Percentiles rank a stretch among this genome's conserved stretches.
Conservation (phyloP, 2,888 invertebrate genomes). For the Drosophila emarginata region DNA sequence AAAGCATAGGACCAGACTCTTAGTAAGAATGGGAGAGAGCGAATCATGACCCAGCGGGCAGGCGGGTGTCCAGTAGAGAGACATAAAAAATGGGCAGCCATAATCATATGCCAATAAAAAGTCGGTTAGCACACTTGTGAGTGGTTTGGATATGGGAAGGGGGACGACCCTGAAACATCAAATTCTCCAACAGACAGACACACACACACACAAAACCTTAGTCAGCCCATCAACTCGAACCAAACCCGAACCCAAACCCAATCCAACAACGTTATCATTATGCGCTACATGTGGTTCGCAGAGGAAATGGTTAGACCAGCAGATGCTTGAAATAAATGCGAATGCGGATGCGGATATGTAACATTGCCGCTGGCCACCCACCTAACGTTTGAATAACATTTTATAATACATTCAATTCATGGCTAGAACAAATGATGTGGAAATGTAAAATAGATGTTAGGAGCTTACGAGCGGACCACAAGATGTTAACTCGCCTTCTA, state of each 20-base stretch:
- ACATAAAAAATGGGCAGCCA: slow-evolving; percentile 74
- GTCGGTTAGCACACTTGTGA: slow-evolving; percentile 67
- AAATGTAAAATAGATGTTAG: slow-evolving; percentile 79
- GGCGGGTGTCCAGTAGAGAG: slow-evolving; percentile 19
- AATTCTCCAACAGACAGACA: neutral
- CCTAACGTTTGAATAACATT: slow-evolving; percentile 39
- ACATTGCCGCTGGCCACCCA: slow-evolving; percentile 43
- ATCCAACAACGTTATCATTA: slow-evolving; percentile 64
- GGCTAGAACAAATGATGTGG: slow-evolving; percentile 80
- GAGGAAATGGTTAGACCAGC: slow-evolving; percentile 49
- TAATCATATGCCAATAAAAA: slow-evolving; percentile 77
- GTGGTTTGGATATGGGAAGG: slow-evolving; percentile 15
- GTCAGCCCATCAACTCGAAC: slow-evolving; percentile 16
- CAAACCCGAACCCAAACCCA: neutral
- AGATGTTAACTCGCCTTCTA: slow-evolving; percentile 28
- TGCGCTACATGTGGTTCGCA: slow-evolving; percentile 66
- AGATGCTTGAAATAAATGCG: slow-evolving; percentile 9
- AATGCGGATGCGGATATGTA: slow-evolving; percentile 11
- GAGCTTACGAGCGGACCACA: slow-evolving; percentile 50
- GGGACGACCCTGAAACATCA: slow-evolving; percentile 8
- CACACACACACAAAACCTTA: slow-evolving; percentile 9
- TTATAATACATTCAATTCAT: slow-evolving; percentile 78
- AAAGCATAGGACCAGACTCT: too few relatives aligned
- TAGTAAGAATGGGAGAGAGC: too few relatives aligned
- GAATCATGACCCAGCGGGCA: slow-evolving; percentile 7